phyloP scores from a whole-genome alignment of 1,140 invertebrate species.

The Aphelinus certus region DNA sequence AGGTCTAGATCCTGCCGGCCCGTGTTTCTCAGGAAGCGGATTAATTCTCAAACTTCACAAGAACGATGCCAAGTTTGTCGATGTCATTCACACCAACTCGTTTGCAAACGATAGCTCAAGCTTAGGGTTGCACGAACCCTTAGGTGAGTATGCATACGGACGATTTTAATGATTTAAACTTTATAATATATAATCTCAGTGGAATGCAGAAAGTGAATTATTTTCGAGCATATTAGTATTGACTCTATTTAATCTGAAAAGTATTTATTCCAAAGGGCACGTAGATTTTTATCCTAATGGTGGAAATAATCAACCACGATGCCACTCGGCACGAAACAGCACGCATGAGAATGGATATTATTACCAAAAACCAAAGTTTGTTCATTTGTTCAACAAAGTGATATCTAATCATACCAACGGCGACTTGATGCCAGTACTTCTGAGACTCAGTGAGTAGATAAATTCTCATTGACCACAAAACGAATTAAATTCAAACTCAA shows the following conservation, averaged over 20 bases:
- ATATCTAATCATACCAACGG: too few species aligned
- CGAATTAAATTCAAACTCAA: too few species aligned
- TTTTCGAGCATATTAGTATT: too few species aligned
- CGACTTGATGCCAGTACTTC: too few species aligned
- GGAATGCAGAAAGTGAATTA: too few species aligned
- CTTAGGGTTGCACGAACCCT: neutral
- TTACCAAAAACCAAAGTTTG: too few species aligned
- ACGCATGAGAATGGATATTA: too few species aligned
- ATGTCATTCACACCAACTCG: conserved; percentile 73
- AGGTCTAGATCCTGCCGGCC: conserved; percentile 73
- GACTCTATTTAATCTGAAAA: neutral
- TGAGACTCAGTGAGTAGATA: too few species aligned
- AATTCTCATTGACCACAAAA: too few species aligned
- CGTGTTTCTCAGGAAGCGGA: conserved; percentile 63
- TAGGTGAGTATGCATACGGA: neutral
- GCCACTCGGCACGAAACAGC: neutral
- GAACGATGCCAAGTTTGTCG: conserved; percentile 72
- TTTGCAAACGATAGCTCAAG: neutral
- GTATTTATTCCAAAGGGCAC: conserved; percentile 4
- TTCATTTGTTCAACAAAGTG: too few species aligned
- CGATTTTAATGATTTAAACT: too few species aligned
- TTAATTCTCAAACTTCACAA: conserved; percentile 57
- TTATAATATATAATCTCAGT: too few species aligned
- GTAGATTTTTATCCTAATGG: conserved; percentile 21
- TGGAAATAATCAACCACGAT: neutral